phyloP scores from a whole-genome alignment of 1,140 invertebrate species.

The Zaprionus africanus region DNA sequence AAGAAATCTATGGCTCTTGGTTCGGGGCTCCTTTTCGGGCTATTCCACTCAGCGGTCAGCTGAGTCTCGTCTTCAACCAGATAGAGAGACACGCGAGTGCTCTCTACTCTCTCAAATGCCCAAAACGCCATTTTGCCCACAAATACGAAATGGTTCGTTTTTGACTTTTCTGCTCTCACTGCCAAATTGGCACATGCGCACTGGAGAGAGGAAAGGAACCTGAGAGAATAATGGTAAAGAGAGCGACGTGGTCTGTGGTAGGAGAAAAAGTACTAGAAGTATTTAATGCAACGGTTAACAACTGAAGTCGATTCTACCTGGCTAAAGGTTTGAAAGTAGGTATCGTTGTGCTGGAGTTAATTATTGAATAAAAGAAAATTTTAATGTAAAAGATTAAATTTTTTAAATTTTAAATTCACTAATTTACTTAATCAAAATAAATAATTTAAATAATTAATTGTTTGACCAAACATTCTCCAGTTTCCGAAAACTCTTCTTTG shows the following conservation, averaged over 20 bases:
- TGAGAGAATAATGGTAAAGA: background rate
- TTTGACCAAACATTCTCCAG: background rate
- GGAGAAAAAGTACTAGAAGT: background rate
- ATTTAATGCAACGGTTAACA: background rate
- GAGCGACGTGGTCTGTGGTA: background rate
- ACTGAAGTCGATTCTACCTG: background rate
- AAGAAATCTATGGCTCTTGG: constrained; percentile 48
- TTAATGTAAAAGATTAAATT: background rate
- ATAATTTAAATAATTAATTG: background rate
- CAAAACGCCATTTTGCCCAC: constrained; percentile 53
- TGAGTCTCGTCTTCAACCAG: constrained; percentile 50
- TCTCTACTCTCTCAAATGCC: background rate
- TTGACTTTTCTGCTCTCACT: constrained; percentile 3
- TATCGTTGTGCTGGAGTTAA: too few species aligned
- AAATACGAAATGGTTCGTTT: constrained; percentile 47
- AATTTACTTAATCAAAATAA: background rate
- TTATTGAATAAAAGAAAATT: background rate
- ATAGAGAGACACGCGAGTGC: background rate
- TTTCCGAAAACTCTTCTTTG: background rate
- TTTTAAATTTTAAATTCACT: background rate
- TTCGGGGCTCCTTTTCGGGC: constrained; percentile 34
- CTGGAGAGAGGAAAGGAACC: background rate
- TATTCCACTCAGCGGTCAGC: constrained; percentile 41
- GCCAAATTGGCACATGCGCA: constrained; percentile 21
- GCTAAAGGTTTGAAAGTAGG: background rate